A percentile compares a stretch with the other conserved stretches of the same genome.
Evolutionary conservation across 92 coral and sea anemone species (phyloP).

Genomic region (Bergia sp.): DNA sequence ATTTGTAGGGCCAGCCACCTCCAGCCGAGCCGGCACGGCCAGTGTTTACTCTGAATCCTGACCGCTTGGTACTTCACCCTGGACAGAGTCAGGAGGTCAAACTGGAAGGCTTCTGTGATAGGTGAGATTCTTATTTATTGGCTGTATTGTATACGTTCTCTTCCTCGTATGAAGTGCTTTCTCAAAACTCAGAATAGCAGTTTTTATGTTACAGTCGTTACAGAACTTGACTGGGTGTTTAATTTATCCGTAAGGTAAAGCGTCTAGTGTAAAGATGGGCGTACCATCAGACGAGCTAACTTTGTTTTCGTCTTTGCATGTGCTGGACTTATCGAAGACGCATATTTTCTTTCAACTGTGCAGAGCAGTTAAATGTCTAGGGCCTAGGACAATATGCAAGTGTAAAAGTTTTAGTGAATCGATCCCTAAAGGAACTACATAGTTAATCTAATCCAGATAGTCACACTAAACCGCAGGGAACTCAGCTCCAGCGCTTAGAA

Average conservation of each 20-base stretch:
- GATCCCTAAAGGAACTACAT: neutral
- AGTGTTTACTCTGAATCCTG: conserved; percentile 85
- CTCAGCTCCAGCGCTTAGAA: too few relatives aligned
- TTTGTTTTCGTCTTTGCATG: neutral
- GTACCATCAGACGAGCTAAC: neutral
- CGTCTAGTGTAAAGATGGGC: neutral
- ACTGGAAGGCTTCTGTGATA: conserved; percentile 80
- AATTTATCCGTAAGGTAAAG: neutral
- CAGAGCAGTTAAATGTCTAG: too few relatives aligned
- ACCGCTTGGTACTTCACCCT: conserved; percentile 90
- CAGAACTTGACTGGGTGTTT: too few relatives aligned
- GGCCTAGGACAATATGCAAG: too few relatives aligned
- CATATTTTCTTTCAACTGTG: too few relatives aligned
- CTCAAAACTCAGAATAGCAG: neutral
- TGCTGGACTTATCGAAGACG: too few relatives aligned
- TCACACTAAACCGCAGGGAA: too few relatives aligned
- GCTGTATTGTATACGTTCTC: neutral
- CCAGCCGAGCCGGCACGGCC: conserved; percentile 87
- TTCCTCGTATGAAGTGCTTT: neutral
- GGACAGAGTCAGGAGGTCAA: conserved; percentile 91
- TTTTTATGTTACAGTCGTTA: neutral
- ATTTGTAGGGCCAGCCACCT: conserved; percentile 71
- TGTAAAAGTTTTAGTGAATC: too few relatives aligned
- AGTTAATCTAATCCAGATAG: too few relatives aligned
- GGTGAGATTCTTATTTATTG: conserved; percentile 48